Base-by-base conservation (phyloP, 2,888 invertebrate genomes). In the Melanostoma mellinum region DNA sequence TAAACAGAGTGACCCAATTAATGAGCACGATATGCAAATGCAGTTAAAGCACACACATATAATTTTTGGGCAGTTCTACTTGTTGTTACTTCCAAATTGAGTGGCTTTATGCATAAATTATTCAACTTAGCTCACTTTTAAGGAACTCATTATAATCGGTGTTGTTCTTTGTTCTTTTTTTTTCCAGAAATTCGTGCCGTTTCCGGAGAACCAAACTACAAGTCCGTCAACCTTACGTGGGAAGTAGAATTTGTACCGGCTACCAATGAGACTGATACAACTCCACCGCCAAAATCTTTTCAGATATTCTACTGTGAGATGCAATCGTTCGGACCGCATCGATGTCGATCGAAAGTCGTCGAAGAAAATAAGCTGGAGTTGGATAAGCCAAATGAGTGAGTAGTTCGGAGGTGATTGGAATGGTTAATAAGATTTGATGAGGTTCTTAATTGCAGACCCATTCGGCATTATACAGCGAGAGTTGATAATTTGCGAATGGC, bases 301-400 rank as follows among this genome's bases (percentile, higher is more conserved):
- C 94, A 94, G 89, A 93, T 96, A 52, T 93, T 94, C 88, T 96
- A 95, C 90, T 96, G 96, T 90, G 96, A 96, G 89, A 90, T 96
- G 85, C 96, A 96, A 89, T 94, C 95, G 10, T 96, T 95, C 94
- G 96, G 96, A 10, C 93, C 94, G 60, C 95, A 95, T 88, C 93
- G 96, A 74, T 96, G 96, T 88, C 93, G 95, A 86, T 94, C 94
- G 58, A 94, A 91, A 85, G 79, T 90, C 72, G 86, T 91, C 44
- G 89, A 90, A 80, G 87, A 87, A 50, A 87, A 85, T 42, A 85
- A 75, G n/a, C 77, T 88, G 10, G 72, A 85, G 10, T n/a, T 50
- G 86, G 20, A 88, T 80, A 81, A 75, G 63, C 30, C 76, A 40
- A 50, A 73, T 42, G 77, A 85, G 85, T 85, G 36, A 81, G 63